Percentiles rank a stretch among this genome's conserved stretches.
Evolutionary conservation across 2,113 vertebrate genomes (phyloP).

Genomic region (Porphyrio hochstetteri): DNA sequence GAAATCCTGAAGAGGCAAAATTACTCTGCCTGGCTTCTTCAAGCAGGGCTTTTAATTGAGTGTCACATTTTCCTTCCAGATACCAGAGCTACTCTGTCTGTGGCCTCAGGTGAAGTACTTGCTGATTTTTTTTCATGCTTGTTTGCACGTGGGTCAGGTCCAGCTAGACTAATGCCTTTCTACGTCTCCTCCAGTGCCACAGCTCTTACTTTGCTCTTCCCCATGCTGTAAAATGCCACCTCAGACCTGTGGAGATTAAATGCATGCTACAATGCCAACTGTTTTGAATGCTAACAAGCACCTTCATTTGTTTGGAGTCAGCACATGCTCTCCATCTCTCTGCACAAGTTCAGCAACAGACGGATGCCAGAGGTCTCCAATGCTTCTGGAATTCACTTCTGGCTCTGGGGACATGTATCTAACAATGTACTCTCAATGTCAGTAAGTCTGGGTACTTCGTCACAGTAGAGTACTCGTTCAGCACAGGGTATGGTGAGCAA

Average conservation of each 20-base stretch:
- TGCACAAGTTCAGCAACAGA: not conserved
- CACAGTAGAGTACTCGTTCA: not conserved
- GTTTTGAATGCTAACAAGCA: not conserved
- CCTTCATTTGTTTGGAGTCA: not conserved
- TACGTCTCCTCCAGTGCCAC: accelerated
- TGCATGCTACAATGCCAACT: not conserved
- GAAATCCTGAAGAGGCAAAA: not conserved
- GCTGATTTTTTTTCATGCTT: not conserved
- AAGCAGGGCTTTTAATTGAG: not conserved
- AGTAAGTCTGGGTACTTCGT: not conserved
- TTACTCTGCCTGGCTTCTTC: not conserved
- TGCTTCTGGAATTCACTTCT: not conserved
- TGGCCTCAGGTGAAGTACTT: not conserved
- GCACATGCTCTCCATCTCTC: accelerated
- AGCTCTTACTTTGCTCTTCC: not conserved
- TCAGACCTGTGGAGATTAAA: not conserved
- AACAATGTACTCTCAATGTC: not conserved
- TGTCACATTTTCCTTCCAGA: not conserved
- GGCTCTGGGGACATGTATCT: not conserved
- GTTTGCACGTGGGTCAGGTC: not conserved
- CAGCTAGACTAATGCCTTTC: not conserved
- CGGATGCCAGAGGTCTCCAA: not conserved
- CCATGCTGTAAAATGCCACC: not conserved
- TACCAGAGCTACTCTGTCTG: not conserved
- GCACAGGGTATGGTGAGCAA: not conserved